Evolutionary conservation across 2,797 vertebrate species (phyloP).

Genomic region (Loris lydekkerianus): DNA sequence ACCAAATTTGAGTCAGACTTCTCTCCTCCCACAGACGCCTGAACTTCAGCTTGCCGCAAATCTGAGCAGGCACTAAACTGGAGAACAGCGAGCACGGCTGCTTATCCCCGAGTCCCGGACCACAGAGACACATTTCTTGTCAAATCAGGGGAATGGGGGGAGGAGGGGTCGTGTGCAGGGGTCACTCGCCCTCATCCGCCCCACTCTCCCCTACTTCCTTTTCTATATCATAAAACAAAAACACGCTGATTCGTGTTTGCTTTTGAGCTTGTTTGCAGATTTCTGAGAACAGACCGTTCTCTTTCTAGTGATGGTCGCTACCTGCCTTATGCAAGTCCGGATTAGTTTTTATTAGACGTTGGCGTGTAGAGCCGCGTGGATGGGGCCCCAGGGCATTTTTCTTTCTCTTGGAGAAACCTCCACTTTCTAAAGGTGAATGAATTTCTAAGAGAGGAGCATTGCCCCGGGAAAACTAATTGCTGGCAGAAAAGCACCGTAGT

Average conservation of each 20-base stretch:
- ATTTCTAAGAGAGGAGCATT: neutral
- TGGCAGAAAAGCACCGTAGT: neutral
- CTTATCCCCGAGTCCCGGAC: neutral
- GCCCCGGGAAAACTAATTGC: neutral
- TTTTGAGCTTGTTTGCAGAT: neutral
- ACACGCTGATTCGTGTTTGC: neutral
- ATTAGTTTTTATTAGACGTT: neutral
- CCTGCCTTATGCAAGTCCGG: neutral
- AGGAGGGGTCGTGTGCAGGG: no score
- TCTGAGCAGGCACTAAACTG: neutral
- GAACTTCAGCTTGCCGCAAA: neutral
- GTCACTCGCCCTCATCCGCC: neutral
- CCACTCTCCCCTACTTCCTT: neutral
- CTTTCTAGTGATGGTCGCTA: neutral
- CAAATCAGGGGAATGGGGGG: neutral
- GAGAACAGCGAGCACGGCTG: neutral
- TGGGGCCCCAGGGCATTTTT: neutral
- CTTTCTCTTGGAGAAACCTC: neutral
- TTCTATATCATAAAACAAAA: neutral
- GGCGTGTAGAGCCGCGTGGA: neutral
- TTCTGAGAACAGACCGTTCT: neutral
- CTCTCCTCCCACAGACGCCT: no score
- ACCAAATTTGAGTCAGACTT: neutral
- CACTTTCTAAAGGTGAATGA: slow-evolving; percentile 55
- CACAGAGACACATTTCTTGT: neutral